Conservation (phyloP, 1,140 invertebrate species). For the Tenebrio molitor region DNA sequence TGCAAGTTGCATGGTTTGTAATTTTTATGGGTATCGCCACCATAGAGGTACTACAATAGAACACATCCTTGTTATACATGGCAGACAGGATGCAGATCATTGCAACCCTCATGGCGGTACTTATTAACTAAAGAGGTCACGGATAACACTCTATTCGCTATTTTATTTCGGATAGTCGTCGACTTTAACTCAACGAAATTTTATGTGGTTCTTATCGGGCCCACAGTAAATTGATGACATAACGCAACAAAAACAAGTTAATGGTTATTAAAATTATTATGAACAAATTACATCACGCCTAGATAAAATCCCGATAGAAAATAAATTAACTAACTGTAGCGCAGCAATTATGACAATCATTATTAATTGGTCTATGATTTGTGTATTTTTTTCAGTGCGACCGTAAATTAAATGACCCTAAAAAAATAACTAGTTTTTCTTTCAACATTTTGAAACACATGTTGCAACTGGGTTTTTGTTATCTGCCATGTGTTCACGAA, state of each 20-base stretch:
- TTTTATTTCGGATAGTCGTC: conserved; percentile 2
- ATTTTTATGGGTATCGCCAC: conserved; percentile 16
- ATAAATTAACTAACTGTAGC: conserved; percentile 14
- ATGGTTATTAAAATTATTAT: background rate
- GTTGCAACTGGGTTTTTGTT: background rate
- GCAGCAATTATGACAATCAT: background rate
- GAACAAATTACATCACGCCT: conserved; percentile 11
- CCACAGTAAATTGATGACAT: background rate
- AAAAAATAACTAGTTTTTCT: background rate
- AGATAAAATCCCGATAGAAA: conserved; percentile 18
- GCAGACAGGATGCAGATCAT: conserved; percentile 48
- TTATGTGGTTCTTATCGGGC: conserved; percentile 1
- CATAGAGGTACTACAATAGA: conserved; percentile 38
- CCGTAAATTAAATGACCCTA: background rate
- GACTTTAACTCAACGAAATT: background rate
- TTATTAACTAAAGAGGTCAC: conserved; percentile 48
- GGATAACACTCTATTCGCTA: background rate
- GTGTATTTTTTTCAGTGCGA: background rate
- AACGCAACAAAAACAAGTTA: conserved; percentile 24
- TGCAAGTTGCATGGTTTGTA: conserved; percentile 1
- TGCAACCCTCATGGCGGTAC: conserved; percentile 40
- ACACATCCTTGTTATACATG: conserved; percentile 44
- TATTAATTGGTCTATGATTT: conserved; percentile 37
- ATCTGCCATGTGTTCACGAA: background rate
- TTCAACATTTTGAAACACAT: background rate